These are phyloP conservation scores for Therioaphis trifolii DNA, from an alignment of 2,888 invertebrate species.

Conservation along the genomic window DNA sequence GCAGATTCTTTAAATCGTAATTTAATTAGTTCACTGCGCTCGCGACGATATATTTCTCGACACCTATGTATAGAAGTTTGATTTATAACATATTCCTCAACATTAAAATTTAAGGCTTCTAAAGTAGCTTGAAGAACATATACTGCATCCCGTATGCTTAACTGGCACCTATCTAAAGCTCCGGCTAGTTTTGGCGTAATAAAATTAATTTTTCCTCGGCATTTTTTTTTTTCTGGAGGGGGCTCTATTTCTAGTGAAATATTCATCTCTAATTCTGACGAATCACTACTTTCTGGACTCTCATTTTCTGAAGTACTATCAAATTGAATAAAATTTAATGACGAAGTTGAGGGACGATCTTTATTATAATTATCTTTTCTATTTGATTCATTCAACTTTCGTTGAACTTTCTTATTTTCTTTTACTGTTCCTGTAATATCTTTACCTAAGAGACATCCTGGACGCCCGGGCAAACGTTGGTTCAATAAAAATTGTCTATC, in stretches of 20 bases:
- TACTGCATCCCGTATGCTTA: neutral
- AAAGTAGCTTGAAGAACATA: slow-evolving; percentile 10
- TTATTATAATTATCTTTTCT: slow-evolving; percentile 22
- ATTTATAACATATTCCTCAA: too few species aligned
- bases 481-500: slow-evolving; percentile 31
- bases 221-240: too few species aligned
- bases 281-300: neutral
- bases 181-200: too few species aligned
- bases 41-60: neutral
- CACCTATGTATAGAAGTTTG: too few species aligned
- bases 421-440: slow-evolving; percentile 38
- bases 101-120: too few species aligned
- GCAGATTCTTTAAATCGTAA: neutral
- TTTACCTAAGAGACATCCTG: slow-evolving; percentile 26
- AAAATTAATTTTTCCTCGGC: too few species aligned
- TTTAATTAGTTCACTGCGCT: slow-evolving; percentile 16
- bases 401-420: slow-evolving; percentile 23
- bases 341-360: slow-evolving; percentile 9
- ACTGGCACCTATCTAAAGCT: too few species aligned
- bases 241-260: too few species aligned
- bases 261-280: too few species aligned
- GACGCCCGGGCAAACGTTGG: slow-evolving; percentile 29
- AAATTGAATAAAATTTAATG: neutral
- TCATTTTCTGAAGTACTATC: slow-evolving; percentile 16
- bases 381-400: too few species aligned